Evolutionary conservation across 1,140 invertebrate genomes (phyloP).

Genomic region (Listronotus oregonensis): DNA sequence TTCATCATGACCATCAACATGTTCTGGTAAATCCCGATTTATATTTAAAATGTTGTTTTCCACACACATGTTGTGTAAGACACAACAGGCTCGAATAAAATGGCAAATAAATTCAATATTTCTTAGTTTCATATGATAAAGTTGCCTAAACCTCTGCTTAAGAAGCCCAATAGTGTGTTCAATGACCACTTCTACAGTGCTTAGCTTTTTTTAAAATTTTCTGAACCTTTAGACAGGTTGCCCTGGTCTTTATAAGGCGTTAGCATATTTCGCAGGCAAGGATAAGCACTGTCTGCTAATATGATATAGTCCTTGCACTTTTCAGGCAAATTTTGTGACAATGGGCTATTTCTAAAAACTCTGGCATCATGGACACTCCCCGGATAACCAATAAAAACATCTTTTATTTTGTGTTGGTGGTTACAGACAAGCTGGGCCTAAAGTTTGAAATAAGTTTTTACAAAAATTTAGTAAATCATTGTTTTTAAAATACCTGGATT

Average conservation of each 20-base stretch:
- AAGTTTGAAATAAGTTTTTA: slow-evolving; percentile 19
- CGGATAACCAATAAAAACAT: slow-evolving; percentile 42
- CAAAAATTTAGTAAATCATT: neutral
- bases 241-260: slow-evolving; percentile 30
- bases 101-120: slow-evolving; percentile 18
- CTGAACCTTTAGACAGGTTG: slow-evolving; percentile 6
- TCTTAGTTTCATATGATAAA: slow-evolving; percentile 31
- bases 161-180: slow-evolving; percentile 34
- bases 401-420: slow-evolving; percentile 29
- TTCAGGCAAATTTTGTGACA: slow-evolving; percentile 12
- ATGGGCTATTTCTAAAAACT: slow-evolving; percentile 36
- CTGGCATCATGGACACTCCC: slow-evolving; percentile 45
- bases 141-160: too few relatives aligned
- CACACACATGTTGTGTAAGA: neutral
- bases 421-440: slow-evolving; percentile 41
- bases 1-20: too few relatives aligned
- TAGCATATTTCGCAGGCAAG: slow-evolving; percentile 21
- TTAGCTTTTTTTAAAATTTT: slow-evolving; percentile 33
- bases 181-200: slow-evolving; percentile 28
- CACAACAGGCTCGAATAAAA: too few relatives aligned
- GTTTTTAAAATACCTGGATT: slow-evolving; percentile 38
- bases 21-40: too few relatives aligned
- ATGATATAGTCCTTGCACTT: slow-evolving; percentile 24
- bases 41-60: too few relatives aligned
- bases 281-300: slow-evolving; percentile 32